phyloP scores from a whole-genome alignment of 2,113 vertebrate genomes.

The Oreocharis arfaki region DNA sequence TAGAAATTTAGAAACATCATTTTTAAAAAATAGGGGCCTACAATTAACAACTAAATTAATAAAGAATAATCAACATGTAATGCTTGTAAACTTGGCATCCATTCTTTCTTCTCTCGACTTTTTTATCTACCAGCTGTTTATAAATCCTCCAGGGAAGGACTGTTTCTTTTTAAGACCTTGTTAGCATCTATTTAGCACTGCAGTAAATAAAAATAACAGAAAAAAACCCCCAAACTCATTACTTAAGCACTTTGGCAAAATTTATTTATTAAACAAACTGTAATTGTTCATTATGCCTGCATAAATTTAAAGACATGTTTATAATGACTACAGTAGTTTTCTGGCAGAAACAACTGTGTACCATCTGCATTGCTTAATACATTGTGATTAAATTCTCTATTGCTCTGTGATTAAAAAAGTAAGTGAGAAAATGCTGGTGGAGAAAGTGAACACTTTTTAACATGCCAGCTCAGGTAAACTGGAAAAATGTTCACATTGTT shows the following conservation, averaged over 20 bases:
- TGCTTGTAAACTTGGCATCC: background rate
- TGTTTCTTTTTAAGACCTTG: background rate
- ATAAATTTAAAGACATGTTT: background rate
- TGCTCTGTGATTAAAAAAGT: background rate
- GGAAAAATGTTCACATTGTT: background rate
- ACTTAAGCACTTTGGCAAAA: background rate
- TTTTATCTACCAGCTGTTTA: slow-evolving; percentile 14
- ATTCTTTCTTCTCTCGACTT: background rate
- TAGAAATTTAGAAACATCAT: background rate
- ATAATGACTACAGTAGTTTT: background rate
- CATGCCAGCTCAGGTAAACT: background rate
- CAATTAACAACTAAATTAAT: background rate
- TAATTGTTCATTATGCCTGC: background rate
- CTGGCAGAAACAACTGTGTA: background rate
- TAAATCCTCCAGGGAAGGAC: background rate
- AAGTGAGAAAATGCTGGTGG: background rate
- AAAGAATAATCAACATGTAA: background rate
- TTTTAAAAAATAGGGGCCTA: background rate
- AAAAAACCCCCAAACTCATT: background rate
- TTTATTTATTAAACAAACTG: slow-evolving; percentile 18
- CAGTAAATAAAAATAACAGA: background rate
- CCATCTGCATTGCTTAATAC: background rate
- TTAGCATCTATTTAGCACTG: background rate
- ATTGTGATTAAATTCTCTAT: background rate
- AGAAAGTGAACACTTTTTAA: background rate